Evolutionary conservation across 2,797 vertebrate genomes (phyloP).

Genomic region (Crenuchus spilurus): DNA sequence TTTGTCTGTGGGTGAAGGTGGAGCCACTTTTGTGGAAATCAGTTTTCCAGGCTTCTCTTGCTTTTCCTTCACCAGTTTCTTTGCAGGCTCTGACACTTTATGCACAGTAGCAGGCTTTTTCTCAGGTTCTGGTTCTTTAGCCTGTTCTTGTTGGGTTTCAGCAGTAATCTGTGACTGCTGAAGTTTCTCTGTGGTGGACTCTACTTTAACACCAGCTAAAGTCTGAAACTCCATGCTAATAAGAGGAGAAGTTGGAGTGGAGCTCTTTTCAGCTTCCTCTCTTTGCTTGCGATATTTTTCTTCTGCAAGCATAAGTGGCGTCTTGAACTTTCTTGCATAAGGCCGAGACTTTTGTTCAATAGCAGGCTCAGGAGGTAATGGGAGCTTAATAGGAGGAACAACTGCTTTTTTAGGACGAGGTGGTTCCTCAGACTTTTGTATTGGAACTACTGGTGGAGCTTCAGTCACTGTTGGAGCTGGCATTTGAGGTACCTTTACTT

Average conservation of each 20-base stretch:
- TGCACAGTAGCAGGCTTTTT: constrained; percentile 48
- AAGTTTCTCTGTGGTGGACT: constrained; percentile 34
- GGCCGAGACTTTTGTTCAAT: constrained; percentile 68
- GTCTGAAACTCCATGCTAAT: constrained; percentile 30
- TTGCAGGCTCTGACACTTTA: constrained; percentile 50
- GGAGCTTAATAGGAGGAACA: constrained; percentile 78
- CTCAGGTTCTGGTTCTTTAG: constrained; percentile 36
- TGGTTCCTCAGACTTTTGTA: constrained; percentile 66
- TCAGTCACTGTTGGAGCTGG: constrained; percentile 47
- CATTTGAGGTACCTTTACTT: constrained; percentile 51
- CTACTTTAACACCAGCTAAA: constrained; percentile 18
- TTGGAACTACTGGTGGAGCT: constrained; percentile 55
- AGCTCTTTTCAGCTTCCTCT: constrained; percentile 76
- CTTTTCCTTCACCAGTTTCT: constrained; percentile 46
- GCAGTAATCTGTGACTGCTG: constrained; percentile 47
- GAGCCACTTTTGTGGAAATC: constrained; percentile 63
- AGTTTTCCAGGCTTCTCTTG: constrained; percentile 60
- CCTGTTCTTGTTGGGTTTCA: constrained; percentile 54
- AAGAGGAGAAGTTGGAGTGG: constrained; percentile 68
- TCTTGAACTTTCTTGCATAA: constrained; percentile 89
- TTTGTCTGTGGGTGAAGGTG: constrained; percentile 33
- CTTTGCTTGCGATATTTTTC: constrained; percentile 86
- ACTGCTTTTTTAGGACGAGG: constrained; percentile 69
- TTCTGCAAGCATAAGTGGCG: constrained; percentile 93
- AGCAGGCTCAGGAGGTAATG: constrained; percentile 71